Conservation (phyloP, 2,113 vertebrate species). For the Casuarius casuarius region DNA sequence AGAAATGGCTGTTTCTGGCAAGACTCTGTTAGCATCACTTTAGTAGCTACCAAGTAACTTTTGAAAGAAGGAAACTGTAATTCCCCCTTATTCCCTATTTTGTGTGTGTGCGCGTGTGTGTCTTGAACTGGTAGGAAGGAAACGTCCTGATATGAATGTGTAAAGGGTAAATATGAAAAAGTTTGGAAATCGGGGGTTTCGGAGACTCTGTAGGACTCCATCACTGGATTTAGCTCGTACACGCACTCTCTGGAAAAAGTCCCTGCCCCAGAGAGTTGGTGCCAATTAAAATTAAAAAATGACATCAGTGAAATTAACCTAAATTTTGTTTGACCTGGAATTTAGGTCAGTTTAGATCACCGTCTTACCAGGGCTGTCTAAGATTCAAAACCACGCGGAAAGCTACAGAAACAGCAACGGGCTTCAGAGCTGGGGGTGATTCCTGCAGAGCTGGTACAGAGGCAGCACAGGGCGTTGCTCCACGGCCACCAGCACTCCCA, state of each 20-base stretch:
- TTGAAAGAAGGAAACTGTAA: background rate
- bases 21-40: background rate
- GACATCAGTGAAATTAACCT: slow-evolving; percentile 63
- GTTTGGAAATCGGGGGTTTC: background rate
- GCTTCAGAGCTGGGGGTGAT: background rate
- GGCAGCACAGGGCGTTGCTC: background rate
- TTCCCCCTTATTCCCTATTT: background rate
- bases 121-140: background rate
- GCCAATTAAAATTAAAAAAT: slow-evolving; percentile 62
- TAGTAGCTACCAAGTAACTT: background rate
- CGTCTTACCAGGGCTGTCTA: background rate
- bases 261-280: slow-evolving; percentile 31
- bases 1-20: slow-evolving; percentile 45
- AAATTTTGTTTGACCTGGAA: slow-evolving; percentile 68
- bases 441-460: background rate
- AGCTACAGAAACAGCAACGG: background rate
- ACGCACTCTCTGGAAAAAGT: slow-evolving; percentile 56
- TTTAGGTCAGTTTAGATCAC: slow-evolving; percentile 68
- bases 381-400: background rate
- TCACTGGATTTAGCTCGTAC: background rate
- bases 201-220: background rate
- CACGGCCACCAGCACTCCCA: background rate
- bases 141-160: background rate
- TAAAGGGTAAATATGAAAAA: background rate
- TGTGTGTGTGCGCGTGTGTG: background rate